Conservation (phyloP, 1,140 invertebrate genomes). For the Drosophila mojavensis region DNA sequence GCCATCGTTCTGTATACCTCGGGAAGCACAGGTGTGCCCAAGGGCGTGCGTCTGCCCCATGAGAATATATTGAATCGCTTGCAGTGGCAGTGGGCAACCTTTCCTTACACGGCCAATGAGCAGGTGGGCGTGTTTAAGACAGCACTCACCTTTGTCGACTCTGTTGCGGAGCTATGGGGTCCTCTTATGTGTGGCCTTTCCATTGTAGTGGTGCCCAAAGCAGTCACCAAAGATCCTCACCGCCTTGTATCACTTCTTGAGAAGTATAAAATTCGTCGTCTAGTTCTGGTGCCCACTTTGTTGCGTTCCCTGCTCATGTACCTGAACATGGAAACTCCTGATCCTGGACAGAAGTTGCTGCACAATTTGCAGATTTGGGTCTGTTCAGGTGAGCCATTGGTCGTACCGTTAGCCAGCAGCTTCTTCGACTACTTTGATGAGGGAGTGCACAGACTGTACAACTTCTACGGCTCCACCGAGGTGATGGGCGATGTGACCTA, state of each 20-base stretch:
- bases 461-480: constrained; percentile 96
- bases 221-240: constrained; percentile 90
- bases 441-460: constrained; percentile 88
- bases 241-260: constrained; percentile 88
- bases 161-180: constrained; percentile 93
- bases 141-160: constrained; percentile 94
- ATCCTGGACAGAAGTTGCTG: constrained; percentile 84
- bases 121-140: constrained; percentile 92
- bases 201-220: constrained; percentile 88
- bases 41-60: constrained; percentile 94
- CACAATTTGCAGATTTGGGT: constrained; percentile 90
- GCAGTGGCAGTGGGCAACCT: constrained; percentile 92
- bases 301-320: constrained; percentile 91
- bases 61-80: constrained; percentile 91
- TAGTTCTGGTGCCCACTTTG: constrained; percentile 93
- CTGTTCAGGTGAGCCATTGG: constrained; percentile 92
- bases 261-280: constrained; percentile 89
- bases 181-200: constrained; percentile 88
- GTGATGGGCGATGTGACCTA: constrained; percentile 93
- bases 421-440: constrained; percentile 90
- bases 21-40: constrained; percentile 95
- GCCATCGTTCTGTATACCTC: constrained; percentile 96
- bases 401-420: constrained; percentile 87
- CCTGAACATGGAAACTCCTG: constrained; percentile 85
- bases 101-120: constrained; percentile 89